Conservation (phyloP, 2,888 invertebrate genomes). For the Frankliniella fusca region DNA sequence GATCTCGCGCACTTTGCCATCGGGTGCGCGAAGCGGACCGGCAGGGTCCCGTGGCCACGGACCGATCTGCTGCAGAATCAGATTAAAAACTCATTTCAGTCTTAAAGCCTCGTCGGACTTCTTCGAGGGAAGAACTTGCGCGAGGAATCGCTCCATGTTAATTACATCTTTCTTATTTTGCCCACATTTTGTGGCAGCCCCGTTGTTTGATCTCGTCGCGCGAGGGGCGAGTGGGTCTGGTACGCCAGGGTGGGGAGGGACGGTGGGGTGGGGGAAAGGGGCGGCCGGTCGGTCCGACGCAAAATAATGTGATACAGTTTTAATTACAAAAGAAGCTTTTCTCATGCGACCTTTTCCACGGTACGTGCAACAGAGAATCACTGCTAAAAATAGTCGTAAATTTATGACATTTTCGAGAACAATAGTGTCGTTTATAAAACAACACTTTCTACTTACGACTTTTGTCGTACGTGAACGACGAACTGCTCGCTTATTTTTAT, state of each 20-base stretch:
- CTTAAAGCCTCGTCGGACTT: background rate
- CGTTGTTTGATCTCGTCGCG: constrained; percentile 3
- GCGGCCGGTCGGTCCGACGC: no score
- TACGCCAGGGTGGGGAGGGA: background rate
- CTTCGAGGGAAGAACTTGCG: background rate
- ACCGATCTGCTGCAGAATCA: constrained; percentile 1
- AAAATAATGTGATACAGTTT: background rate
- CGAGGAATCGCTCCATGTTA: background rate
- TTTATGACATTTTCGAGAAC: no score
- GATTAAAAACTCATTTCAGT: constrained; percentile 7
- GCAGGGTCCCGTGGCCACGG: background rate
- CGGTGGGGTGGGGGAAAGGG: no score
- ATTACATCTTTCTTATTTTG: background rate
- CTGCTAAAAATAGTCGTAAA: no score
- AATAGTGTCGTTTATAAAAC: no score
- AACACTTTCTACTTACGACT: no score
- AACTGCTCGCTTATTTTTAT: no score
- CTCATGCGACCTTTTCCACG: background rate
- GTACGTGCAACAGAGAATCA: no score
- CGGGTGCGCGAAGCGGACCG: no score
- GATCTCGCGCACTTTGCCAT: no score
- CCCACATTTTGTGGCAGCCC: background rate
- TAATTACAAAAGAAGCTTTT: background rate
- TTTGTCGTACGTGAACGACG: no score
- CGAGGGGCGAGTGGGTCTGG: background rate